These are phyloP conservation scores for Xestia sexstrigata DNA, from an alignment of 2,888 invertebrate genomes.

Conservation along the genomic window DNA sequence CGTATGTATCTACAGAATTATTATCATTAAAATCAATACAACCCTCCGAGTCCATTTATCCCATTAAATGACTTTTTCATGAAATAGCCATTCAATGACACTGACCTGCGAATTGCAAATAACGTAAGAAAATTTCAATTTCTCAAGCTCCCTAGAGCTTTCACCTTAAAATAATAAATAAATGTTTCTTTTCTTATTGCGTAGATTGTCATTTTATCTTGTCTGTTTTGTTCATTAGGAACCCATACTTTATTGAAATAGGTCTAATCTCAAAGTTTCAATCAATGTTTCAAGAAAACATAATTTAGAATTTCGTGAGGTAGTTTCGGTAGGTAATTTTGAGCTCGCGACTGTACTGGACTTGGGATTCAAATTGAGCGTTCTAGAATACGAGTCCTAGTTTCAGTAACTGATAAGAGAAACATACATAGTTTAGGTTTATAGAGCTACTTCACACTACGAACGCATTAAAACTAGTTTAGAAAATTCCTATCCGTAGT, in stretches of 20 bases:
- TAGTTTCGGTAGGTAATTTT: not conserved
- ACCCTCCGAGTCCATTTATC: too few species aligned
- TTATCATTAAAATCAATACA: too few species aligned
- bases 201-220: not conserved
- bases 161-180: not conserved
- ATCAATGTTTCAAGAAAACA: not conserved
- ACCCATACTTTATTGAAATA: not conserved
- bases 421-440: not conserved
- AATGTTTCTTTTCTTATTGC: not conserved
- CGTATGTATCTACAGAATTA: too few species aligned
- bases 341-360: not conserved
- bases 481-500: conserved; percentile 43
- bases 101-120: not conserved
- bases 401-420: conserved; percentile 21
- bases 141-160: not conserved
- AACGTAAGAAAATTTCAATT: not conserved
- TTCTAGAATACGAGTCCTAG: not conserved
- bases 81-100: too few species aligned
- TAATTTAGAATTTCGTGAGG: not conserved
- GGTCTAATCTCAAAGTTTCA: not conserved
- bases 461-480: conserved; percentile 4
- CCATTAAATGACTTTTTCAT: too few species aligned
- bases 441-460: conserved; percentile 13
- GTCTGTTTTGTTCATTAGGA: not conserved
- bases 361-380: not conserved